These are phyloP conservation scores for Upupa epops DNA, from an alignment of 2,113 vertebrate species.

Conservation along the genomic window DNA sequence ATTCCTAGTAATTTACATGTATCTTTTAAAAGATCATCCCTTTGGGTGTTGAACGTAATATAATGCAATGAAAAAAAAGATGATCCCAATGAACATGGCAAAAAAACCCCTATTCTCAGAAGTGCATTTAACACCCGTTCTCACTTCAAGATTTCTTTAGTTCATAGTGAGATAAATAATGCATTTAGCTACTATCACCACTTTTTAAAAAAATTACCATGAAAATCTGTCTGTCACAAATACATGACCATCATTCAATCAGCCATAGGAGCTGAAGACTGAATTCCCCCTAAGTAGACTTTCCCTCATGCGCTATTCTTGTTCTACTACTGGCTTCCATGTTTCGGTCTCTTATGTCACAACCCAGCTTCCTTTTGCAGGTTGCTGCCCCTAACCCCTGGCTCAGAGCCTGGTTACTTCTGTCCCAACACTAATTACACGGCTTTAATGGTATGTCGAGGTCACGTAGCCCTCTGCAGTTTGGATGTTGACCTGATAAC, in stretches of 20 bases:
- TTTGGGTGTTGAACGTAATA: neutral
- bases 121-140: neutral
- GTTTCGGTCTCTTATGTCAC: neutral
- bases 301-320: neutral
- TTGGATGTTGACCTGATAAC: neutral
- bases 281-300: neutral
- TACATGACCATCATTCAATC: neutral
- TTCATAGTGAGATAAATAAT: neutral
- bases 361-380: neutral
- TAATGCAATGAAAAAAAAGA: too few species aligned
- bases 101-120: neutral
- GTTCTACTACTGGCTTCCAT: neutral
- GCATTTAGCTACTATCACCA: neutral
- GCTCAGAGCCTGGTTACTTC: neutral
- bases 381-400: neutral
- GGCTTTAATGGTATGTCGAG: neutral
- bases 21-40: neutral
- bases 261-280: neutral
- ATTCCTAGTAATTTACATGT: neutral
- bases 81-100: neutral
- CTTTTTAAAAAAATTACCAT: neutral
- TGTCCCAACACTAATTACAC: neutral
- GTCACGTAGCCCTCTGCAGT: neutral
- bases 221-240: neutral
- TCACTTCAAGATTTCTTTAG: neutral